Base-by-base conservation (phyloP, 2,888 invertebrate species). In the Dromius quadrimaculatus region DNA sequence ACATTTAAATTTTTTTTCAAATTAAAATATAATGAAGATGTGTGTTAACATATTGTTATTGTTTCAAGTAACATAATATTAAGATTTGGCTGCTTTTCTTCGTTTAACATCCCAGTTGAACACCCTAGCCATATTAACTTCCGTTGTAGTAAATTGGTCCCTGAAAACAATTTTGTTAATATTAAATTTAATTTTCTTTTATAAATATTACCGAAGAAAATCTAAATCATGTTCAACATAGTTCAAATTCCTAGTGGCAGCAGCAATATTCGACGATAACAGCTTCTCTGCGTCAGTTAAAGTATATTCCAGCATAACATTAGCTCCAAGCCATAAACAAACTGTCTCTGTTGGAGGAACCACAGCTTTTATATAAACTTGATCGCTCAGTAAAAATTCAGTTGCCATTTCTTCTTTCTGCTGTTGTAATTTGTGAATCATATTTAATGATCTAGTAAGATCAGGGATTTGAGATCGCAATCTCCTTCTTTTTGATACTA, bases 71-170 rank as follows among this genome's bases (percentile, higher is more conserved):
- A 59, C n/a, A 36, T 8, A 59, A 23, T 23, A 69, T 61, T 69
- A 59, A 20, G 77, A 83, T 79, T 89, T 90, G 38, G 88, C 89
- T 36, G 92, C 90, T 83, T 95, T 93, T 74, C 95, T 89, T 79
- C 91, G 89, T 82, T 97, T 97, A 1, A 98, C 96, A 84, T 97
- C 95, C 97, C 97, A 98, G 83, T 98, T 98, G 82, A 94, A 97
- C 19, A 98, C 95, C 80, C 98, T 87, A 23, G 98, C 98, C 95
- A 98, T 97, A 82, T 98, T 98, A 19, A 98, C 98, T 89, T 99
- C 98, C 47, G 96, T 95, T 15, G 97, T 98, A 11, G 98, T 99
- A 79, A 95, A 93, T 84, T 98, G 98, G 86, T 98, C 98, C 79
- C 97, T 92, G 11, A 34, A n/a, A 6, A 38, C 9, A 38, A 19